Conservation (phyloP, 2,888 invertebrate species). For the Koerneria pararmatus region DNA sequence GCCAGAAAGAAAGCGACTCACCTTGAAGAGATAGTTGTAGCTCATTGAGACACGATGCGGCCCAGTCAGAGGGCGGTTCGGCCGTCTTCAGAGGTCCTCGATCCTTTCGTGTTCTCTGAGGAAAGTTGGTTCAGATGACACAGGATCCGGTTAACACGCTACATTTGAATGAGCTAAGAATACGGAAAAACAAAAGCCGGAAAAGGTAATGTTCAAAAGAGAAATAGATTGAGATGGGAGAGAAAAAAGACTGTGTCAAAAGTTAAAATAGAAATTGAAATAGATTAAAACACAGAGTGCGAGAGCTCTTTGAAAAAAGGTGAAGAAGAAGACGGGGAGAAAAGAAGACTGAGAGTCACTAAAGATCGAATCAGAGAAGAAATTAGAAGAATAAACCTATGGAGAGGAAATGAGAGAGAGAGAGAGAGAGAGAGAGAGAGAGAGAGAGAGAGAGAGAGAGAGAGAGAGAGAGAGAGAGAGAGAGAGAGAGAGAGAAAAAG, state of each 20-base stretch:
- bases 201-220: too few relatives aligned
- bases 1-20: conserved; percentile 24
- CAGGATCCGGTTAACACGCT: too few relatives aligned
- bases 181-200: too few relatives aligned
- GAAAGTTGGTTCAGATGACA: too few relatives aligned
- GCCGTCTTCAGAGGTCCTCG: conserved; percentile 21
- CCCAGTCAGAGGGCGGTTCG: conserved; percentile 12
- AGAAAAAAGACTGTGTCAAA: too few relatives aligned
- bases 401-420: not conserved
- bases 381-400: not conserved
- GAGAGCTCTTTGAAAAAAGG: not conserved
- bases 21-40: conserved; percentile 60
- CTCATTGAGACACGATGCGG: conserved; percentile 40
- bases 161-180: too few relatives aligned
- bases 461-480: not conserved
- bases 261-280: too few relatives aligned
- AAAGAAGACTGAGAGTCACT: not conserved
- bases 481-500: conserved; percentile 3
- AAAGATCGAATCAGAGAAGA: not conserved
- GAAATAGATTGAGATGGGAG: too few relatives aligned
- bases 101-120: too few relatives aligned
- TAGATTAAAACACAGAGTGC: too few relatives aligned
- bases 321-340: conserved; percentile 5
- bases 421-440: conserved; percentile 6
- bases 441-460: not conserved